These are phyloP conservation scores for Cryptotermes secundus DNA, from an alignment of 1,140 invertebrate genomes.

Conservation along the genomic window DNA sequence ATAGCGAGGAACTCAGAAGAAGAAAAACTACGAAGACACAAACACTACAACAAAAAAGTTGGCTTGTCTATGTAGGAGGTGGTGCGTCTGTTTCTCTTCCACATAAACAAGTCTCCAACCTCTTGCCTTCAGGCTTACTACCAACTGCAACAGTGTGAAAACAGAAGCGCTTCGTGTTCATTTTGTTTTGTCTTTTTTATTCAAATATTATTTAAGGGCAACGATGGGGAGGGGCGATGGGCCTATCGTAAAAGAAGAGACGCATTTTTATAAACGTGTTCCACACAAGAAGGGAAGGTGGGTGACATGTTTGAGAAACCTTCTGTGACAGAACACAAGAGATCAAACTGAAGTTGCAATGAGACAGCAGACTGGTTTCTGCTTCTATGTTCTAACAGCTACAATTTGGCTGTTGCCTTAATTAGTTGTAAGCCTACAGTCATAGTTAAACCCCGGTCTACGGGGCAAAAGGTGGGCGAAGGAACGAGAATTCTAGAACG, in stretches of 20 bases:
- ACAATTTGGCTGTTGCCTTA: no score
- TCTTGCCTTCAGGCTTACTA: not conserved
- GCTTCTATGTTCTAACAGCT: no score
- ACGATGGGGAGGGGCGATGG: not conserved
- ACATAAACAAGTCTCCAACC: constrained; percentile 6
- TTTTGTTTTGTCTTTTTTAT: constrained; percentile 8
- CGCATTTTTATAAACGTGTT: not conserved
- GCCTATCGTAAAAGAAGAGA: not conserved
- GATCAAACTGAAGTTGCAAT: not conserved
- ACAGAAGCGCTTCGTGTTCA: constrained; percentile 3
- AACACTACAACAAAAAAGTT: not conserved
- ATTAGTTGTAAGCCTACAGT: no score
- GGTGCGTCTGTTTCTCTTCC: not conserved
- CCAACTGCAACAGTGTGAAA: constrained; percentile 15
- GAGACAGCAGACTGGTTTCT: no score
- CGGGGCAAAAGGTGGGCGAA: no score
- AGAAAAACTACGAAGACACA: not conserved
- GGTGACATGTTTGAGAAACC: not conserved
- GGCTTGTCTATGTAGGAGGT: constrained; percentile 8
- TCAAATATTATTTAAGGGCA: constrained; percentile 15
- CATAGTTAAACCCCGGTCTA: no score
- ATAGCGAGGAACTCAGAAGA: not conserved
- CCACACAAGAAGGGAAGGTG: not conserved
- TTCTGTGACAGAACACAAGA: not conserved
- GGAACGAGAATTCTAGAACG: no score